Evolutionary conservation across 2,113 vertebrate species (phyloP), one percentile per base, ranked within the genome.

Genomic region (Stictonetta naevosa): DNA sequence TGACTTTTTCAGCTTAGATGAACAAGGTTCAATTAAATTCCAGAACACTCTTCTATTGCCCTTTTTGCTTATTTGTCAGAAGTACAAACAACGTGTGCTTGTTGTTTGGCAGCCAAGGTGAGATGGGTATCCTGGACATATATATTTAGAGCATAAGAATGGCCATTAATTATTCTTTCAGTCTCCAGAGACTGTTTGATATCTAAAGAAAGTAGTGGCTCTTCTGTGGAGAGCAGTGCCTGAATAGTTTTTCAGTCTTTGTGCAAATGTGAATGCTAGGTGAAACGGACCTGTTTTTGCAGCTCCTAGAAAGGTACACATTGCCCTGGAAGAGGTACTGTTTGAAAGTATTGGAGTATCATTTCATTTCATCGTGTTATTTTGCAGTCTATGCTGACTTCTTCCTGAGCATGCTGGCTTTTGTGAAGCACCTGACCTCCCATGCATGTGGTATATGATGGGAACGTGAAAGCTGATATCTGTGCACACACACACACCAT

Each of bases 21-120:
- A 85, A 18, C 7, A 15, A 63, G 4, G 12, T 56, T 4, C 33
- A 8, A 16, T 50, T 75, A 78, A 82, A 73, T 64, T 88, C 14
- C 23, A 48, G 18, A 69, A 78, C 56, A 55, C n/a, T 77, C 13
- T 69, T 77, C 44, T 46, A 10, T 82, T 75, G 7, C 4, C 15
- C 12, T 3, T 3, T 4, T 29, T 38, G 8, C 3, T 8, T 33
- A 2, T 14, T 20, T 28, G 3, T 31, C 52, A 12, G 38, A 13
- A 44, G 6, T 33, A 18, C 6, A 25, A 36, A 11, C 19, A 33
- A 72, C 29, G 62, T 53, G n/a, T 88, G 16, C 17, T 44, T 55
- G n/a, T 56, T 56, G 13, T 56, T 76, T 73, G 42, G 42, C 31
- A 80, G 48, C 19, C 71, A 13, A 17, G 22, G 21, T 69, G 40